Percentiles rank a stretch among this genome's conserved stretches.
phyloP scores from a whole-genome alignment of 2,113 vertebrate genomes.

The Numida meleagris region DNA sequence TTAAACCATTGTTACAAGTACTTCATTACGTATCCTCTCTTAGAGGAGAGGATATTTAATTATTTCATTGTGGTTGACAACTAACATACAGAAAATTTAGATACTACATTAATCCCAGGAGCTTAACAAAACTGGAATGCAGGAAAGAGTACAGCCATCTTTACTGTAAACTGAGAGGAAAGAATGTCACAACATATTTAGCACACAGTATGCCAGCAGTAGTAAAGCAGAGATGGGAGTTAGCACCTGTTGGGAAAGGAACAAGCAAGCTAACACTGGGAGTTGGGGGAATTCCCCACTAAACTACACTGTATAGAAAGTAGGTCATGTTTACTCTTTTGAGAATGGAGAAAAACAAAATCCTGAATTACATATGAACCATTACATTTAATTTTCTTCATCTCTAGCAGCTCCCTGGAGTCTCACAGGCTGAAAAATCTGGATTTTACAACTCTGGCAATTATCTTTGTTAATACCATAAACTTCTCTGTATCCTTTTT shows the following conservation, averaged over 20 bases:
- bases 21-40: not conserved
- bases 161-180: slow-evolving; percentile 9
- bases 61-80: not conserved
- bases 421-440: slow-evolving; percentile 44
- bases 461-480: slow-evolving; percentile 24
- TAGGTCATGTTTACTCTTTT: slow-evolving; percentile 63
- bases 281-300: slow-evolving; percentile 42
- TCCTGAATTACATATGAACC: slow-evolving; percentile 58
- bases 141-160: slow-evolving; percentile 9
- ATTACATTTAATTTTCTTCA: slow-evolving; percentile 49
- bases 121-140: slow-evolving; percentile 33
- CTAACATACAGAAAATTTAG: slow-evolving; percentile 47
- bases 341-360: slow-evolving; percentile 61
- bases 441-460: slow-evolving; percentile 56
- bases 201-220: slow-evolving; percentile 40
- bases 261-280: slow-evolving; percentile 36
- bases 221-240: slow-evolving; percentile 66
- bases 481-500: not conserved
- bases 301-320: slow-evolving; percentile 53
- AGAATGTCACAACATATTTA: slow-evolving; percentile 59
- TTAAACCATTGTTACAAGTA: not conserved
- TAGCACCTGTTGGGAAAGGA: slow-evolving; percentile 62
- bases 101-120: slow-evolving; percentile 43
- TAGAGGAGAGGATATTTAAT: slow-evolving; percentile 1
- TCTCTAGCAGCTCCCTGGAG: slow-evolving; percentile 51